Evolutionary conservation across 2,797 vertebrate genomes (phyloP).

Genomic region (Anguilla pacifica): DNA sequence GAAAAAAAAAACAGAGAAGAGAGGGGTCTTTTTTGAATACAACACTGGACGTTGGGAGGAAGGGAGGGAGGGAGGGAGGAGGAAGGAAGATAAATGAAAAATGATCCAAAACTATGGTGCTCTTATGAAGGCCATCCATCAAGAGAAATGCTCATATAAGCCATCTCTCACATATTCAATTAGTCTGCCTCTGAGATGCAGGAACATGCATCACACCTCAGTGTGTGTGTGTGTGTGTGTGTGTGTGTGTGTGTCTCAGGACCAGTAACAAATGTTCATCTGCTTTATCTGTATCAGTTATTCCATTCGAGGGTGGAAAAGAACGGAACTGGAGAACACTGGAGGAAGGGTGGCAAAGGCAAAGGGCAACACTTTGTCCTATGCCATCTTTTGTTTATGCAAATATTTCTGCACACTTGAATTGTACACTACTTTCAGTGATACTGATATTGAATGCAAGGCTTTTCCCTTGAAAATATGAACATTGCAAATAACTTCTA

Average conservation of each 20-base stretch:
- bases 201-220: slow-evolving; percentile 22
- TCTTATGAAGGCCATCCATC: slow-evolving; percentile 81
- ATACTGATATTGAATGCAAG: background rate
- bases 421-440: background rate
- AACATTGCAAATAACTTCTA: background rate
- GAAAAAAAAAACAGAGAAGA: background rate
- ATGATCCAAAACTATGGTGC: slow-evolving; percentile 70
- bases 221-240: background rate
- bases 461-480: background rate
- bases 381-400: background rate
- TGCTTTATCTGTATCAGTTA: background rate
- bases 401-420: background rate
- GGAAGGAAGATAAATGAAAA: slow-evolving; percentile 56
- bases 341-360: background rate
- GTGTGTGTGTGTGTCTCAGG: background rate
- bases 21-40: background rate
- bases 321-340: background rate
- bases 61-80: background rate
- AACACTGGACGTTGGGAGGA: background rate
- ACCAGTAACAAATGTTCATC: background rate
- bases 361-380: background rate
- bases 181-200: slow-evolving; percentile 50
- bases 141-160: slow-evolving; percentile 69
- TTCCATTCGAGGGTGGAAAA: slow-evolving; percentile 22
- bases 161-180: slow-evolving; percentile 60